Evolutionary conservation across 1,140 invertebrate genomes (phyloP), one percentile per base, ranked within the genome.

Genomic region (Diuraphis noxia): DNA sequence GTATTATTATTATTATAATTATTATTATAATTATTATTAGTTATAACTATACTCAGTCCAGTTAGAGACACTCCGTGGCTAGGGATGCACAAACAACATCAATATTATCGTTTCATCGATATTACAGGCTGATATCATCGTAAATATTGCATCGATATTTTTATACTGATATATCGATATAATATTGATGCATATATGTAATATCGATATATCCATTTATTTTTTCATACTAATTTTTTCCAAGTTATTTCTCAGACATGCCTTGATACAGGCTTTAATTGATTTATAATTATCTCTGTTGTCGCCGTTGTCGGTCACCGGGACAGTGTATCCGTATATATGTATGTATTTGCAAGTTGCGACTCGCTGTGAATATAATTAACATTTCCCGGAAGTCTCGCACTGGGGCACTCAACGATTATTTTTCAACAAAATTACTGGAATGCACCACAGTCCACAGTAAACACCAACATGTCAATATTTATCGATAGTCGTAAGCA

Each of bases 401-500:
- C 63, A 72, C 43, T 46, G 5, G 41, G 41, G n/a, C 41, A 43
- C 56, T 72, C 30, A 10, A 72, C 63, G 63, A 72, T 72, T 72
- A n/a, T 72, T 72, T 72, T 72, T 72, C 63, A 72, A 72, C 34
- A 77, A 77, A 77, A 77, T 77, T 77, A 34, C 30, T 77, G 30
- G 34, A 77, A 77, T 72, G 63, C 30, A 72, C 30, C 63, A n/a
- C 63, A 72, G 72, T 77, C 34, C 34, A 72, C 56, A 77, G 72
- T 77, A 21, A 77, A 77, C 72, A 77, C 30, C 34, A 17, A 36
- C 72, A 36, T 72, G 25, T 72, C 63, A n/a, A 72, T 72, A 72
- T 36, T 79, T 79, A 79, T 79, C 72, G 72, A 34, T 79, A 79
- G 72, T 79, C 72, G 72, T 79, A 79, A 79, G 72, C 72, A 79